A percentile compares a stretch with the other conserved stretches of the same genome.
Conservation (phyloP, 2,888 invertebrate genomes). For the Nineta flava region DNA sequence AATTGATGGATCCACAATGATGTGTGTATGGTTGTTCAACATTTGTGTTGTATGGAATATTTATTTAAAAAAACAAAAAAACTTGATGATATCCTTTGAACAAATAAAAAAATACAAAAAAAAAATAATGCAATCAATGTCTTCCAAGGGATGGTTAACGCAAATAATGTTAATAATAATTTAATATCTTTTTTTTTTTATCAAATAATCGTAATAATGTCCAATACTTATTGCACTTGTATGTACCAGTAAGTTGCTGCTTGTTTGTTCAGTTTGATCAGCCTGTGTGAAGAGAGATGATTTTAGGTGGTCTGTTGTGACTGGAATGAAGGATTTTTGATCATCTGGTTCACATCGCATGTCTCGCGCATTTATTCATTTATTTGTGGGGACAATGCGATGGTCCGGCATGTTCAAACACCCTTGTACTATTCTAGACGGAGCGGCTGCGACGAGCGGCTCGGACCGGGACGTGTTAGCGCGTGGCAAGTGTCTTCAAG, state of each 20-base stretch:
- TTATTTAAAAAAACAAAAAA: no score
- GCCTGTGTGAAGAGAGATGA: constrained; percentile 23
- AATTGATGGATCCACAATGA: no score
- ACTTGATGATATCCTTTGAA: no score
- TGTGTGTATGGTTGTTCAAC: no score
- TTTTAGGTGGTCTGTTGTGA: constrained; percentile 30
- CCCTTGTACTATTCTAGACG: constrained; percentile 38
- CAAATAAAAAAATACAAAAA: no score
- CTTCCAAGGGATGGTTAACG: no score
- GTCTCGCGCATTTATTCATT: background rate
- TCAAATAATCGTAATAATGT: constrained; percentile 7
- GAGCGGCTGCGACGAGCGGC: constrained; percentile 46
- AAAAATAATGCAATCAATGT: no score
- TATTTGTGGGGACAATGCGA: constrained; percentile 5
- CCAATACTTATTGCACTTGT: constrained; percentile 11
- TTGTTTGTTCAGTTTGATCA: constrained; percentile 12
- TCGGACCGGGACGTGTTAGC: constrained; percentile 84
- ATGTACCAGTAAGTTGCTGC: constrained; percentile 2
- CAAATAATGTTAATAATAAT: no score
- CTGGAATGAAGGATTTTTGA: constrained; percentile 51
- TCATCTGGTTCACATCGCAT: constrained; percentile 31
- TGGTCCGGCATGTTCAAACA: constrained; percentile 49
- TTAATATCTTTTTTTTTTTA: no score
- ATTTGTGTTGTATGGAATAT: no score
- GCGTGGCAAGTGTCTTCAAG: constrained; percentile 99